Base-by-base conservation (phyloP, 2,113 vertebrate species). In the Oreochromis niloticus region DNA sequence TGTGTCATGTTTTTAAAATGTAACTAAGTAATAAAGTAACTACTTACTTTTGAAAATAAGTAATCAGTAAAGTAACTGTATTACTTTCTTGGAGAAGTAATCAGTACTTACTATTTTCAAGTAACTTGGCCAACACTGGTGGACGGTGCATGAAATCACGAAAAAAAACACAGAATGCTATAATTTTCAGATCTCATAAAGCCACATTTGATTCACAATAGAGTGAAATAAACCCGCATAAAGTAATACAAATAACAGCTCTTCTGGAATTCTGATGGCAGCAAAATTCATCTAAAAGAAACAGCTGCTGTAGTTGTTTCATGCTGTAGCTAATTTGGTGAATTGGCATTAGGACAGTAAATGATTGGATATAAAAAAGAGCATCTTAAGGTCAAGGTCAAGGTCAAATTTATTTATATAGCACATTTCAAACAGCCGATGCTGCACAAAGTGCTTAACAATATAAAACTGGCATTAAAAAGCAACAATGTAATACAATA, bases 131-230 rank as follows among this genome's bases (percentile, higher is more conserved):
- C 52, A 54, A 54, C 52, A 22, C 19, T 54, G 19, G 52, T 54
- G 52, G 9, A 22, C 0, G 5, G 52, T 54, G 52, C 19, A 54
- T 54, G 19, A n/a, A 54, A 54, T 54, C 50, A 54, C 17, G 3
- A 24, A n/a, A n/a, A 54, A 54, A 0, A 0, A 0, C 52, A 19
- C 52, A 54, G 52, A 54, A 54, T 54, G 19, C 52, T 54, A 54
- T 54, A 55, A 55, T 27, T 59, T 30, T 32, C 4, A 59, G 56
- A 59, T 59, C 4, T 59, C 27, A 32, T 32, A 59, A 59, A 59
- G 27, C 7, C 56, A 59, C 32, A 17, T 32, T 59, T 59, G 56
- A 59, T 59, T 32, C 56, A 59, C 4, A 59, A 32, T 32, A 32
- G 2, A 59, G 56, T 59, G 27, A 59, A 59, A 59, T 32, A 32